A percentile compares a stretch with the other conserved stretches of the same genome.
These are phyloP conservation scores for Tychaedon coryphoeus DNA, from an alignment of 2,113 vertebrate genomes.

Conservation along the genomic window DNA sequence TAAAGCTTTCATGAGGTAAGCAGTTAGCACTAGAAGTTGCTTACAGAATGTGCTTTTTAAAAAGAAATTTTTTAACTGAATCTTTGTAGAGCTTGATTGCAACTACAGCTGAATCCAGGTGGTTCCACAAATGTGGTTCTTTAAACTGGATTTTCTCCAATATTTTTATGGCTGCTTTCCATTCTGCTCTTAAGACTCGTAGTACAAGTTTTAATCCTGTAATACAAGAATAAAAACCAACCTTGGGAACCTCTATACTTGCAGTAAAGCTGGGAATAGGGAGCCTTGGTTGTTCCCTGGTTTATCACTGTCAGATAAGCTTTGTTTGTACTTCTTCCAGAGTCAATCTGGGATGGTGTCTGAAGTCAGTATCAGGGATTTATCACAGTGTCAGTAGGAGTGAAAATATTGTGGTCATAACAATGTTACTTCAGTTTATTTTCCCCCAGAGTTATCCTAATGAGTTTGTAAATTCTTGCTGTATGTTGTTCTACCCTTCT, in stretches of 20 bases:
- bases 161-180: not conserved
- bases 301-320: not conserved
- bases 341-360: not conserved
- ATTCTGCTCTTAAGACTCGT: not conserved
- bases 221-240: not conserved
- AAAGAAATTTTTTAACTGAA: not conserved
- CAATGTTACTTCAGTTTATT: not conserved
- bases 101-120: not conserved
- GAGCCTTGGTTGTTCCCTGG: not conserved
- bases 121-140: not conserved
- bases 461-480: not conserved
- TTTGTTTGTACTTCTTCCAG: not conserved
- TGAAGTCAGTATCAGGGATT: not conserved
- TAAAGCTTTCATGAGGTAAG: not conserved
- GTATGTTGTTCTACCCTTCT: not conserved
- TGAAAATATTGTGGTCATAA: not conserved
- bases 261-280: not conserved
- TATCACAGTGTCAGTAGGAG: not conserved
- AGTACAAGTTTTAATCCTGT: not conserved
- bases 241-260: not conserved
- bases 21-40: not conserved
- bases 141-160: not conserved
- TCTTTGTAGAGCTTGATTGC: not conserved
- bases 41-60: not conserved
- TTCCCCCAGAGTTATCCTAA: not conserved